Evolutionary conservation across 2,888 invertebrate genomes (phyloP).

Genomic region (Limnephilus lunatus): DNA sequence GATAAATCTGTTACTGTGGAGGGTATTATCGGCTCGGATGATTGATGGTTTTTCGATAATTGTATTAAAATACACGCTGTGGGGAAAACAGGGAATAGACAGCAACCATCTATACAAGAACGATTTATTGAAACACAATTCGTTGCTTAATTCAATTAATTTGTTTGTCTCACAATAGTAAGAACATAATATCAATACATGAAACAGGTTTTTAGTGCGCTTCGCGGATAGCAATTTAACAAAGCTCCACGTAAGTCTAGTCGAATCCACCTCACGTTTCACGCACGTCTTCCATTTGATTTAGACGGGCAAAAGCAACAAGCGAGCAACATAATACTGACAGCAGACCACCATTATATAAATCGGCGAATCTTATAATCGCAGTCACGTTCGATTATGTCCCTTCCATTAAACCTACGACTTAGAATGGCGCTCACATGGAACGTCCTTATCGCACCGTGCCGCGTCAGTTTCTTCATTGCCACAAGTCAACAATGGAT

Average conservation of each 20-base stretch:
- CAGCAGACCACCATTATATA: not conserved
- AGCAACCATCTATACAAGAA: not conserved
- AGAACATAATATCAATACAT: not conserved
- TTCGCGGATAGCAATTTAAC: not conserved
- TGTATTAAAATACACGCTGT: not conserved
- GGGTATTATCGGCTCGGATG: not conserved
- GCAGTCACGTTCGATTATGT: slow-evolving; percentile 19
- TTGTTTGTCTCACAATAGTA: not conserved
- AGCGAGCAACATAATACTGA: not conserved
- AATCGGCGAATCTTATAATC: slow-evolving; percentile 15
- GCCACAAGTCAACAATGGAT: slow-evolving; percentile 33
- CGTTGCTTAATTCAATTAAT: not conserved
- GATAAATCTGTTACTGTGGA: not conserved
- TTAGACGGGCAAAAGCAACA: not conserved
- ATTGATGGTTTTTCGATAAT: not conserved
- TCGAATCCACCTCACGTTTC: not conserved
- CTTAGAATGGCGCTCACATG: not conserved
- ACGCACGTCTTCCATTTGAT: not conserved
- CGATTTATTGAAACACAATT: not conserved
- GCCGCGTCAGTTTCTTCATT: slow-evolving; percentile 7
- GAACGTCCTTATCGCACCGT: slow-evolving; percentile 13
- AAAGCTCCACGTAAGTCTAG: not conserved
- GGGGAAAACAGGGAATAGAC: not conserved
- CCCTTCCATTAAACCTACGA: not conserved
- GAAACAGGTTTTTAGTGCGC: not conserved